Conservation (phyloP, 2,888 invertebrate species). For the Synanthedon tipuliformis region DNA sequence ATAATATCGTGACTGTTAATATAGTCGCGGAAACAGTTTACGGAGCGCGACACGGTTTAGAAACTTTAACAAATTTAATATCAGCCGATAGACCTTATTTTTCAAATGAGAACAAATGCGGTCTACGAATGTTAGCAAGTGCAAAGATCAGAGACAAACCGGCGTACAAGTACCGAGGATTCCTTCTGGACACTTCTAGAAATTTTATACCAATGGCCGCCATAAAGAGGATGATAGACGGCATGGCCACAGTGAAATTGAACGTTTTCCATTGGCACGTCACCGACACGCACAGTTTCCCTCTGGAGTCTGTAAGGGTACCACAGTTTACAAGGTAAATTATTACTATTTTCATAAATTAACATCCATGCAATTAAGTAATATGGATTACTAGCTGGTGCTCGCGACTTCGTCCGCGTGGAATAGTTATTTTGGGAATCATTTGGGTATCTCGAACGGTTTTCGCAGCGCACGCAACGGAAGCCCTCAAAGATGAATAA, state of each 20-base stretch:
- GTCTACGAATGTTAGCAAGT: conserved; percentile 72
- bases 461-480: too few species aligned
- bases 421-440: too few species aligned
- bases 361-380: too few species aligned
- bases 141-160: conserved; percentile 83
- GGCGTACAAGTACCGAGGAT: conserved; percentile 84
- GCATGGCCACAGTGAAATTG: conserved; percentile 88
- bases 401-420: too few species aligned
- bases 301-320: conserved; percentile 79
- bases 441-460: too few species aligned
- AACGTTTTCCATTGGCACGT: conserved; percentile 95
- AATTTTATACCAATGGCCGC: conserved; percentile 83
- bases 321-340: conserved; percentile 81
- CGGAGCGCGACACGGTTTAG: conserved; percentile 81
- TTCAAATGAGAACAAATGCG: conserved; percentile 35
- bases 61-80: conserved; percentile 79
- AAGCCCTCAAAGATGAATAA: too few species aligned
- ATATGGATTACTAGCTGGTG: too few species aligned
- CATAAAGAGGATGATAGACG: conserved; percentile 81
- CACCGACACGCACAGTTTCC: conserved; percentile 93
- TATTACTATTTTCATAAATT: not conserved
- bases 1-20: conserved; percentile 57
- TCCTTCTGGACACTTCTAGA: conserved; percentile 89
- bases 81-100: conserved; percentile 34
- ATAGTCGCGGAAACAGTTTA: conserved; percentile 74